A percentile compares a stretch with the other conserved stretches of the same genome.
Conservation (phyloP, 1,140 invertebrate species). For the Choristoneura fumiferana region DNA sequence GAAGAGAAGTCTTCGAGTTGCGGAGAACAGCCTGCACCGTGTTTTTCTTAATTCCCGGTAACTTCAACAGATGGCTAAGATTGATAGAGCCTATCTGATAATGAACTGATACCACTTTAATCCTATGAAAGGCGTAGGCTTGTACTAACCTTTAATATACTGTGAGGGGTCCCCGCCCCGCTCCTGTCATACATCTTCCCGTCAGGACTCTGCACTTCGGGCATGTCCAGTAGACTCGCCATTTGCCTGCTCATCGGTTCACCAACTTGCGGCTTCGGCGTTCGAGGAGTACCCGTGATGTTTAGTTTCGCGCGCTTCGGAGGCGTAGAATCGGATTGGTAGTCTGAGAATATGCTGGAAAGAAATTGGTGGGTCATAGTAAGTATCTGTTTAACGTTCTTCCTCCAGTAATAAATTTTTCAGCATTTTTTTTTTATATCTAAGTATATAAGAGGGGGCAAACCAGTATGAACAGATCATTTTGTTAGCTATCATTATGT, state of each 20-base stretch:
- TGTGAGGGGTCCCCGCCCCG: slow-evolving; percentile 60
- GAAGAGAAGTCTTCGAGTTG: not conserved
- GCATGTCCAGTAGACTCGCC: slow-evolving; percentile 54
- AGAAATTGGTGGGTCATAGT: slow-evolving; percentile 5
- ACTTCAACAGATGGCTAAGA: no score
- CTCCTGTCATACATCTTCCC: slow-evolving; percentile 33
- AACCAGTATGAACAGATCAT: no score
- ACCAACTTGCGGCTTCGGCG: slow-evolving; percentile 30
- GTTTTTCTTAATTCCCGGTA: no score
- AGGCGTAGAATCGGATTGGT: slow-evolving; percentile 41
- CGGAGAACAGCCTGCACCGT: not conserved
- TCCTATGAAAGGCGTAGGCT: no score
- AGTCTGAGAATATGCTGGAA: slow-evolving; percentile 36
- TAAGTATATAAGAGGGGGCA: no score
- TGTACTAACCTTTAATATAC: slow-evolving; percentile 63
- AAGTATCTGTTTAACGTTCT: no score
- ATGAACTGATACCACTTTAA: no score
- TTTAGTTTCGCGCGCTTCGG: slow-evolving; percentile 50
- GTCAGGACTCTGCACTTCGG: slow-evolving; percentile 37
- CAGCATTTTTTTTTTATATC: no score
- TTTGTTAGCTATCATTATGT: no score
- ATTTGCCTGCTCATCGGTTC: slow-evolving; percentile 44
- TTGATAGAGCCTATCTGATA: no score
- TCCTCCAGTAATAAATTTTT: no score
- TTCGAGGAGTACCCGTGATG: slow-evolving; percentile 14